Evolutionary conservation across 2,113 vertebrate genomes (phyloP), one percentile per base, ranked within the genome.

Genomic region (Petrocephalus microphthalmus): DNA sequence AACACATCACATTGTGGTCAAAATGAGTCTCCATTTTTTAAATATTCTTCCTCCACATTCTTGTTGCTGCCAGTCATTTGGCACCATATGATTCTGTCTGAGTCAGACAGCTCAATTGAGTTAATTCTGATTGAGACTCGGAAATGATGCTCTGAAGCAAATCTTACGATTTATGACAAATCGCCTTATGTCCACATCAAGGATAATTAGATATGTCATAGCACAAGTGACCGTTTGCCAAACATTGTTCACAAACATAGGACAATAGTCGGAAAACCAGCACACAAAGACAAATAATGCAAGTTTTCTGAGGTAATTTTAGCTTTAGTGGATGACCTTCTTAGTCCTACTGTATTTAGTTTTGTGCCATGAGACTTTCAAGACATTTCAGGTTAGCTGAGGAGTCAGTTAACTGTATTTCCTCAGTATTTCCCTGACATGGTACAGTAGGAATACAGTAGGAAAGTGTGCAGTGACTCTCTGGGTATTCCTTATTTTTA

Each of bases 111-210:
- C 52, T 52, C 84, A 85, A 85, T 37, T 85, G 84, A 85, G 49
- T 85, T 85, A 85, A 85, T 85, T 33, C 25, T 85, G 25, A 54
- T 54, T 56, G 51, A 54, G 25, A 53, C 51, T 33, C 52, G 84
- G 84, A 54, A 85, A 85, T 85, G 84, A 54, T 85, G 52, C 33
- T 54, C 82, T 51, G 49, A 51, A 84, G 82, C 84, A 85, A 85
- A 85, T 85, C 22, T 85, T 85, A 15, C 37, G 22, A 54, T 84
- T 84, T 84, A 84, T 84, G 49, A 25, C 82, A 33, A 85, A 85
- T 47, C n/a, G 52, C 8, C 84, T 56, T 13, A 53, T 52, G n/a
- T 52, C 25, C 84, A 52, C 15, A 15, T 85, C 22, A 83, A 47
- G 11, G 15, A 54, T 54, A 33, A 53, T 85, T 49, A 54, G 52